These are phyloP conservation scores for Carassius gibelio DNA, from an alignment of 2,113 vertebrate species.

Conservation along the genomic window DNA sequence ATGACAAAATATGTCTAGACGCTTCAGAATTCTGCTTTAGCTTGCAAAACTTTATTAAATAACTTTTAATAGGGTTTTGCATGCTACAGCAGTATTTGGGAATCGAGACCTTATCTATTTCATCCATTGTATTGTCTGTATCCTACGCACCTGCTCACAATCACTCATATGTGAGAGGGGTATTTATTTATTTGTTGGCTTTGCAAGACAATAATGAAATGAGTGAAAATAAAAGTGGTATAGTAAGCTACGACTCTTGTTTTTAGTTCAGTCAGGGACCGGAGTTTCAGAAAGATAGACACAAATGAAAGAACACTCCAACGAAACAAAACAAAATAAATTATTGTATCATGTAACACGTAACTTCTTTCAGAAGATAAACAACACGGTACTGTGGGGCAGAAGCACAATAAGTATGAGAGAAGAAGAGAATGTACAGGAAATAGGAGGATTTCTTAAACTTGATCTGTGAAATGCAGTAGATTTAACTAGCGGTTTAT, in stretches of 20 bases:
- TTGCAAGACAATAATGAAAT: slow-evolving; percentile 9
- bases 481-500: neutral
- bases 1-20: neutral
- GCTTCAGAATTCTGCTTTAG: too few species aligned
- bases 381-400: neutral
- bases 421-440: slow-evolving; percentile 4
- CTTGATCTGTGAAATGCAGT: slow-evolving; percentile 30
- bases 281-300: neutral
- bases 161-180: neutral
- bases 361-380: slow-evolving; percentile 8
- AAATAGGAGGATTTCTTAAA: neutral
- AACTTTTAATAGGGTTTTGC: neutral
- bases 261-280: neutral
- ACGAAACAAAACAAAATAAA: neutral
- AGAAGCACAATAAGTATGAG: slow-evolving; percentile 41
- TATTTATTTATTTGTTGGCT: slow-evolving; percentile 19
- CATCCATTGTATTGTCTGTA: neutral
- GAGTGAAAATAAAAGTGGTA: slow-evolving; percentile 10
- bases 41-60: neutral
- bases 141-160: neutral
- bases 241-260: neutral
- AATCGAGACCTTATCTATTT: neutral
- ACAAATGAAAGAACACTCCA: neutral
- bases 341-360: neutral
- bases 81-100: neutral